Conservation (phyloP, 1,140 invertebrate species). For the Nixonia krombeini region DNA sequence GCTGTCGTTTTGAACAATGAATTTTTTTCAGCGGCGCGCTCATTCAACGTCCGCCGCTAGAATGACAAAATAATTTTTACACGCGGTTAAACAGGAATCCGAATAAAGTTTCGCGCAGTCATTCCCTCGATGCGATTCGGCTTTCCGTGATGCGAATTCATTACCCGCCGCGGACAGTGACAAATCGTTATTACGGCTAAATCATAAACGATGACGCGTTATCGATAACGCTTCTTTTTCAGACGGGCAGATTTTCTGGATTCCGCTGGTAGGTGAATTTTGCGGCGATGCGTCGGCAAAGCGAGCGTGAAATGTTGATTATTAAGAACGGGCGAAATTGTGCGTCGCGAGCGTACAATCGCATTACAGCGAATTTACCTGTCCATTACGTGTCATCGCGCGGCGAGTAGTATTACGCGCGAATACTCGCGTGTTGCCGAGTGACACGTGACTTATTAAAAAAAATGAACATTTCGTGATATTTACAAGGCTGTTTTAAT, state of each 20-base stretch:
- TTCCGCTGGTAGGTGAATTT: too few species aligned
- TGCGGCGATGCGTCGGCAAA: too few species aligned
- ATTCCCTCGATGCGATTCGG: not conserved
- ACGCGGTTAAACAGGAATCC: conserved; percentile 6
- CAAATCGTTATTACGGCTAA: conserved; percentile 6
- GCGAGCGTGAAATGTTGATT: too few species aligned
- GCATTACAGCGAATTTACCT: too few species aligned
- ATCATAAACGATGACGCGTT: not conserved
- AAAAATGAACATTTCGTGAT: too few species aligned
- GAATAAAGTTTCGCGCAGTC: not conserved
- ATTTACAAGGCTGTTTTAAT: too few species aligned
- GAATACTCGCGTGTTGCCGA: too few species aligned
- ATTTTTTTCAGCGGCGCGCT: conserved; percentile 4
- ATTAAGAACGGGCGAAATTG: too few species aligned
- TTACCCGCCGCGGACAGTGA: not conserved
- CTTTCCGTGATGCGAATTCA: conserved; percentile 6
- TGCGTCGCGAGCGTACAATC: too few species aligned
- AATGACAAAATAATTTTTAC: conserved; percentile 13
- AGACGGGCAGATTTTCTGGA: not conserved
- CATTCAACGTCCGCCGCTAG: not conserved
- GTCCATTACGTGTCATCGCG: too few species aligned
- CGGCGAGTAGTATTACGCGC: too few species aligned
- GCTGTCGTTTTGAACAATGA: conserved; percentile 10
- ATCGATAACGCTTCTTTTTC: not conserved
- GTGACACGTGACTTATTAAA: too few species aligned